These are phyloP conservation scores for Cirrhinus molitorella DNA, from an alignment of 2,797 vertebrate species.

Conservation along the genomic window DNA sequence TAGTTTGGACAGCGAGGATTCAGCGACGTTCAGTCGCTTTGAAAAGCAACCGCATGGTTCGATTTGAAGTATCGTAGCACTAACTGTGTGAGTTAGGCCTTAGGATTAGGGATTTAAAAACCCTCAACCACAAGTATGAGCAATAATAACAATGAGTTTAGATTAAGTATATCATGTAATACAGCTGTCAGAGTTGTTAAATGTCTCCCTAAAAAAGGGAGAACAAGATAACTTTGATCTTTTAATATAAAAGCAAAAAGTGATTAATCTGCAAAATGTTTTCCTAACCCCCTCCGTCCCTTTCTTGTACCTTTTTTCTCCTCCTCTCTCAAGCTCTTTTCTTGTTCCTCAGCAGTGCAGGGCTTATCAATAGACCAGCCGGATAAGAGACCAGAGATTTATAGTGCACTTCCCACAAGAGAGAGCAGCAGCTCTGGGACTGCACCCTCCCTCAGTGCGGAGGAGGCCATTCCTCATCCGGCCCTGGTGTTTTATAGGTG, in stretches of 20 bases:
- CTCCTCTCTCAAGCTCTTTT: slow-evolving; percentile 29
- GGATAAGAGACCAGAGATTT: slow-evolving; percentile 68
- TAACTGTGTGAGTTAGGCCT: background rate
- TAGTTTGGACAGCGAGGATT: slow-evolving; percentile 35
- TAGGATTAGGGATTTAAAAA: slow-evolving; percentile 10
- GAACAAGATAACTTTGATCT: slow-evolving; percentile 31
- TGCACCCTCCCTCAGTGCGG: slow-evolving; percentile 41
- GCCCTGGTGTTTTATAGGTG: slow-evolving; percentile 63
- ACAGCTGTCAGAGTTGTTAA: slow-evolving; percentile 5
- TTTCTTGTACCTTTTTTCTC: slow-evolving; percentile 18
- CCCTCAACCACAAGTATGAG: background rate
- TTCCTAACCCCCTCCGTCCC: slow-evolving; percentile 7
- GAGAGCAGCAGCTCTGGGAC: slow-evolving; percentile 57
- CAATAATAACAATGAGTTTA: slow-evolving; percentile 12
- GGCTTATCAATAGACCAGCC: slow-evolving; percentile 68
- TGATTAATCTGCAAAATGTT: slow-evolving; percentile 23
- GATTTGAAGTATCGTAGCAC: slow-evolving; percentile 3
- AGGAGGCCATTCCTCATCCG: slow-evolving; percentile 64
- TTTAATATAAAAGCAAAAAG: slow-evolving; percentile 3
- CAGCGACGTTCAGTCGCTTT: background rate
- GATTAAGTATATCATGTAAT: background rate
- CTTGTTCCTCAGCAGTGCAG: slow-evolving; percentile 53
- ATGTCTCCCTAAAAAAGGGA: slow-evolving; percentile 1
- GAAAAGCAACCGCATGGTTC: slow-evolving; percentile 21
- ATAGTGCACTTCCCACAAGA: slow-evolving; percentile 63